Evolutionary conservation across 2,797 vertebrate genomes (phyloP), one percentile per base, ranked within the genome.

Genomic region (Apogon talboti): DNA sequence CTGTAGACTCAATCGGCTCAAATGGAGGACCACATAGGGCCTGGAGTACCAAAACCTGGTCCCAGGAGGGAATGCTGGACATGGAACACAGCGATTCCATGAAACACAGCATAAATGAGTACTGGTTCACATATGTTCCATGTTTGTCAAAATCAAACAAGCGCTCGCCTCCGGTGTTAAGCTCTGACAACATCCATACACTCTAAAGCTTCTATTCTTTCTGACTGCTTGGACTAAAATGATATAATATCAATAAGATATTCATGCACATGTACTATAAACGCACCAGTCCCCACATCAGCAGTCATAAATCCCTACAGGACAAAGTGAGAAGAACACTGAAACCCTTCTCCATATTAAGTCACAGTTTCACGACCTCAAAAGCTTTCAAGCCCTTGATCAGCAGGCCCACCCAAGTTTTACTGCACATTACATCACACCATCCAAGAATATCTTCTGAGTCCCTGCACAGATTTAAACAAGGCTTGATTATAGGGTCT

Each of bases 391-490:
- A 71, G 28, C 35, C 13, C 66, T 63, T 60, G 51, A 83, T 84
- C 65, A 65, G 56, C 9, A 47, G 82, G 79, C 74, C 81, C 81
- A 79, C 81, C 74, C 49, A 74, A 44, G 60, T 66, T 82, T 88
- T 83, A 69, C 85, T 6, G 16, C 69, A 56, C 44, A 50, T 89
- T 85, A 83, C 83, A 83, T 86, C 82, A 87, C 71, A 55, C 54
- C 59, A 61, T 48, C 38, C 59, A 14, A 37, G 41, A 62, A 16
- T 24, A 65, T 66, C n/a, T 15, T 41, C 9, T 16, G 13, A 19
- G 52, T 71, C 64, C 15, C 58, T 21, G 28, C 30, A 12, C 11
- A 30, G 61, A 54, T 65, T 76, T 60, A 59, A 81, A 75, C 41
- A 61, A 49, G 40, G 15, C 44, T 16, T 69, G 56, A 86, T 83